Percentiles rank a stretch among this genome's conserved stretches.
Conservation (phyloP, 2,797 vertebrate genomes). For the Triplophysa bombifrons region DNA sequence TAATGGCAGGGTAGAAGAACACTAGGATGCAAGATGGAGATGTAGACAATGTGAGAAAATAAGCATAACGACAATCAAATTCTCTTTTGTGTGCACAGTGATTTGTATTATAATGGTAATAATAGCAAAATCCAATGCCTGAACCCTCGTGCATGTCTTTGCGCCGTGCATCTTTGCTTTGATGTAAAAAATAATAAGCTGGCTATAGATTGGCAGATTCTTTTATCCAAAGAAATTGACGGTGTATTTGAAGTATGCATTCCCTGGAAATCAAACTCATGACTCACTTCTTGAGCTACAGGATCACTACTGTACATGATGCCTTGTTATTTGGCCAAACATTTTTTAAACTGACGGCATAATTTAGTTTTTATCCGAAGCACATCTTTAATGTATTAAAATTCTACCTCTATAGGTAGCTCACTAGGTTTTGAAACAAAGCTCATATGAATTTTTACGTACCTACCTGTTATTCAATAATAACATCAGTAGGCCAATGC, state of each 20-base stretch:
- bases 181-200: not conserved
- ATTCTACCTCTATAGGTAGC: slow-evolving; percentile 5
- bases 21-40: not conserved
- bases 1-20: slow-evolving; percentile 8
- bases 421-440: not conserved
- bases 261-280: not conserved
- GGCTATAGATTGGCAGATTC: not conserved
- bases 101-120: not conserved
- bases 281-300: no score
- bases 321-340: not conserved
- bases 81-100: not conserved
- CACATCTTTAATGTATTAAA: not conserved
- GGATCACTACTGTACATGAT: no score
- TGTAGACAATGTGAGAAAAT: not conserved
- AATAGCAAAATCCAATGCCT: not conserved
- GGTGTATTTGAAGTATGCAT: not conserved
- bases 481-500: not conserved
- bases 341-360: not conserved
- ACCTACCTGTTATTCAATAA: not conserved
- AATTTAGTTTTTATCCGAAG: not conserved
- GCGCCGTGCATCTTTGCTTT: not conserved
- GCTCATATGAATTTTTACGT: not conserved
- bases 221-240: not conserved
- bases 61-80: not conserved
- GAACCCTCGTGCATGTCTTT: not conserved